phyloP scores from a whole-genome alignment of 2,888 invertebrate genomes.

The Apocheima hispidaria region DNA sequence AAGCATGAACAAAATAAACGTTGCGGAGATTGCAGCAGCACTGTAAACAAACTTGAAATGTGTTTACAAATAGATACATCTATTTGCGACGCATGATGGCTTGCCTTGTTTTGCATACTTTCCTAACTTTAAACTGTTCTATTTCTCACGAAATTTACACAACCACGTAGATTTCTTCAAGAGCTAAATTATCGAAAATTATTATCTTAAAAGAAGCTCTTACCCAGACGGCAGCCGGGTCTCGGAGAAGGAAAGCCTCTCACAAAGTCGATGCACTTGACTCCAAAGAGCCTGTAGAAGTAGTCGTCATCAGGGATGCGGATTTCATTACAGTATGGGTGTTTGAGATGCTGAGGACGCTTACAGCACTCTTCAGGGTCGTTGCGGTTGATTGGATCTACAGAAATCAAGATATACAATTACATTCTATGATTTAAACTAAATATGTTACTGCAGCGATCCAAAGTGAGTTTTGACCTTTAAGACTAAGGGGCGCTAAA shows the following conservation, averaged over 20 bases:
- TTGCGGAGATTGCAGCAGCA: constrained; percentile 4
- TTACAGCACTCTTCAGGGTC: constrained; percentile 97
- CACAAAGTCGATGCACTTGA: constrained; percentile 96
- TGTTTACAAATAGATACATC: neutral
- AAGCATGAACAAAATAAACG: constrained; percentile 5
- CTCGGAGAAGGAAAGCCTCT: constrained; percentile 94
- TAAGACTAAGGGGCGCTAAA: neutral
- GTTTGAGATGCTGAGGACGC: constrained; percentile 92
- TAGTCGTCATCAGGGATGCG: constrained; percentile 95
- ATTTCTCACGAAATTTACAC: constrained; percentile 4
- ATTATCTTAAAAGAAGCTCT: constrained; percentile 49
- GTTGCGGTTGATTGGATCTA: constrained; percentile 94
- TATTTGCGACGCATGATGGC: constrained; percentile 10
- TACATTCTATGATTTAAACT: neutral
- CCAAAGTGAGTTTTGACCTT: neutral
- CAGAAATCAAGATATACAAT: constrained; percentile 33
- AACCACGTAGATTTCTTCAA: constrained; percentile 2
- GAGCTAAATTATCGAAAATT: neutral
- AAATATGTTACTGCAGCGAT: neutral
- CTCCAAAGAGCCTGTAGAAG: constrained; percentile 94
- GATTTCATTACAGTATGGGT: constrained; percentile 97
- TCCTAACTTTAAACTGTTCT: constrained; percentile 4
- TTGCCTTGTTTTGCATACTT: constrained; percentile 1
- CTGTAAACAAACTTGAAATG: constrained; percentile 1
- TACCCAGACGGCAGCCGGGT: constrained; percentile 94